Evolutionary conservation across 2,888 invertebrate genomes (phyloP), one percentile per base, ranked within the genome.

Genomic region (Chymomyza procnemis): DNA sequence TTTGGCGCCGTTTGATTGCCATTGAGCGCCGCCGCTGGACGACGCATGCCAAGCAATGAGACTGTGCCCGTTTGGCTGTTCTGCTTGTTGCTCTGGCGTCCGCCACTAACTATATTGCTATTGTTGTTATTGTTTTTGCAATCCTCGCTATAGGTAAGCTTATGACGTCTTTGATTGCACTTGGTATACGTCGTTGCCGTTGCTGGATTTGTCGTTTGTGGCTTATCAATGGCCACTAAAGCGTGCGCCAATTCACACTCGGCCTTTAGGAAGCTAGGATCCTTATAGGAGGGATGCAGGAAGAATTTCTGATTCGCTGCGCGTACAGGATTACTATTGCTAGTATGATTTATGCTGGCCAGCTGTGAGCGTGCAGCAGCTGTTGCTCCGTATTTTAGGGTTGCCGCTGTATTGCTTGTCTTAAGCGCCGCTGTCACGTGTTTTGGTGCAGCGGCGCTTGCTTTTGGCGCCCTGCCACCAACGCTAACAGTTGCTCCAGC

Each of bases 191-290:
- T 9, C 21, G 14, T 34, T 63, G 14, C 21, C 16, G 48, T 46
- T n/a, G 50, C 1, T 21, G 60, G n/a, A n/a, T n/a, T 47, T 30
- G 52, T 6, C 41, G 21, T 58, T 19, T 26, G 50, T 19, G 56
- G 6, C 48, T 67, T 66, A 47, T 56, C 18, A 16, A 26, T 19
- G 14, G 69, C 74, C 55, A 91, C 87, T 78, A 90, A 91, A n/a
- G 89, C 89, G 65, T 89, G 88, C 6, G 91, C 91, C 76, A 91
- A 75, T 65, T 90, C 90, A 75, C 89, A 91, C 75, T 91, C 91
- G 64, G 82, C 88, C 75, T 90, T 90, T 0, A 91, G 83, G 67
- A 91, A 91, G 64, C 88, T 88, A 64, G 89, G 86, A 83, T 91
- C 90, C 77, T 89, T 89, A 73, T 85, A 90, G 41, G 84, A 85